Evolutionary conservation across 2,888 invertebrate species (phyloP).

Genomic region (Drosophila bunnanda): DNA sequence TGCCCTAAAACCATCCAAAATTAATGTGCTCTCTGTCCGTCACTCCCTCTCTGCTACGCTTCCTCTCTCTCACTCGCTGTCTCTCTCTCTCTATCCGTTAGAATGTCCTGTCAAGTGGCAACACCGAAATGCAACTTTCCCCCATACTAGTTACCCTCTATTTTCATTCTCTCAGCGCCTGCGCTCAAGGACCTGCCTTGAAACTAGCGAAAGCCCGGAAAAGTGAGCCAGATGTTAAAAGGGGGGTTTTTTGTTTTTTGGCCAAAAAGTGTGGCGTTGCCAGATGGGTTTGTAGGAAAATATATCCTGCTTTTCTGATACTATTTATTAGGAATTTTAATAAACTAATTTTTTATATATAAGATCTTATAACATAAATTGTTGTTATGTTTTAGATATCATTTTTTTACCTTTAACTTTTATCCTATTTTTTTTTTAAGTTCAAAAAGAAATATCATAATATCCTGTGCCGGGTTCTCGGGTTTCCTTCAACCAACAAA

Average conservation of each 20-base stretch:
- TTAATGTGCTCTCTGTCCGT: constrained; percentile 29
- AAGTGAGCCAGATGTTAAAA: constrained; percentile 30
- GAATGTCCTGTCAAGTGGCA: constrained; percentile 44
- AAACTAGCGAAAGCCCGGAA: constrained; percentile 30
- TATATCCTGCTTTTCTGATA: not conserved
- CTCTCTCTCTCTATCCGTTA: not conserved
- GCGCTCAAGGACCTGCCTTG: constrained; percentile 17
- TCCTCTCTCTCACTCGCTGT: not conserved
- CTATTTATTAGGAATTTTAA: not conserved
- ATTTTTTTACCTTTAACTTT: not conserved
- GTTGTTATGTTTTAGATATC: no score
- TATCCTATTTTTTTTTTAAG: not conserved
- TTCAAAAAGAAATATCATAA: not conserved
- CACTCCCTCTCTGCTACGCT: constrained; percentile 2
- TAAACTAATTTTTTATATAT: not conserved
- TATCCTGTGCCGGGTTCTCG: not conserved
- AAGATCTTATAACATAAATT: not conserved
- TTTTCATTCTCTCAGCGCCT: constrained; percentile 33
- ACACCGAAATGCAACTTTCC: constrained; percentile 39
- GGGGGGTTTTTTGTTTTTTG: not conserved
- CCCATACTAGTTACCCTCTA: constrained; percentile 37
- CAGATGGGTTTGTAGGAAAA: constrained; percentile 2
- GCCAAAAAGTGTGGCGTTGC: constrained; percentile 7
- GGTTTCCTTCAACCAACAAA: not conserved
- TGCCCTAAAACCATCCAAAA: constrained; percentile 49